Evolutionary conservation across 2,113 vertebrate genomes (phyloP), one percentile per base, ranked within the genome.

Genomic region (Dendropsophus ebraccatus): DNA sequence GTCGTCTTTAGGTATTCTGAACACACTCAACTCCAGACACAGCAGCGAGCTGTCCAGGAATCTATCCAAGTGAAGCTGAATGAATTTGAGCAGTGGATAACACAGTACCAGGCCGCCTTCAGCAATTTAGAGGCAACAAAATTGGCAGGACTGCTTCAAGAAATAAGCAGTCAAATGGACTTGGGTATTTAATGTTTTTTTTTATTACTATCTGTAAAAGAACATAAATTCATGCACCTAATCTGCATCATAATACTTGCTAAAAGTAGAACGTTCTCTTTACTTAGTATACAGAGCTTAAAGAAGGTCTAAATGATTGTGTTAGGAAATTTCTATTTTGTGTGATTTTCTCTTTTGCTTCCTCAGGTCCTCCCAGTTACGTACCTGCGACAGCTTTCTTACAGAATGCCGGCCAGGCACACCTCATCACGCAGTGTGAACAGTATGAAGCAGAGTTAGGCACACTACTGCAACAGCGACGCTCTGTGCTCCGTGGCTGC

Each of bases 21-120:
- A 88, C 97, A 99, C 84, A 98, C 95, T 1, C 98, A 99, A 91
- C 90, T 99, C 75, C 97, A 99, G 90, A 96, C 97, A 12, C 95
- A 96, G 77, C 97, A 99, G 88, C 94, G 96, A 87, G 97, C 97
- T 0, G 97, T 98, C 74, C 97, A 98, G 88, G 98, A 99, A 84
- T 97, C 97, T 81, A 96, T 99, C 89, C 96, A 97, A 91, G 95
- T 96, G 91, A 99, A 99, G 89, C 92, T 99, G 88, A 94, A 96
- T 2, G 98, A 99, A 88, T 95, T 99, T 90, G 97, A 99, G 88
- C 97, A 99, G 88, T 99, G 96, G 97, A 96, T 98, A 88, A 96
- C 96, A 3, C 98, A 99, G 90, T 99, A 99, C 88, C 97, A 99
- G 89, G 96, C 97, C n/a, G 98, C 98, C 0, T 99, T 99, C 87